phyloP scores from a whole-genome alignment of 2,888 invertebrate species.

The Dicyrtomina minuta region DNA sequence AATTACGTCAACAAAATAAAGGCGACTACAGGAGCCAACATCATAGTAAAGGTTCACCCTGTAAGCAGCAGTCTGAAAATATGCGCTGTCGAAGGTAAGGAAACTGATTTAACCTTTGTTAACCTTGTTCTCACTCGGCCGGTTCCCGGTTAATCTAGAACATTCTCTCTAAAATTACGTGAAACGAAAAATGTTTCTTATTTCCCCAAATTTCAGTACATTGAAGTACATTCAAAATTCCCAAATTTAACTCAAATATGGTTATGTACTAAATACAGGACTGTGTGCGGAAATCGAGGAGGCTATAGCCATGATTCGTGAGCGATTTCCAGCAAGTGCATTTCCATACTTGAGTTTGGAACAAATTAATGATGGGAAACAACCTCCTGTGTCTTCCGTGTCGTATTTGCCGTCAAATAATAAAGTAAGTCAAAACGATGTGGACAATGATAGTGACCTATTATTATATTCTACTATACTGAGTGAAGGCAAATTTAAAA shows the following conservation, averaged over 20 bases:
- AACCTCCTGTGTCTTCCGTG: constrained; percentile 57
- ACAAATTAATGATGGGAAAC: constrained; percentile 58
- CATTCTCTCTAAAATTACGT: too few relatives aligned
- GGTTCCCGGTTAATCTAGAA: not conserved
- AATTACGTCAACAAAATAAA: constrained; percentile 78
- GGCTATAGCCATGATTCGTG: constrained; percentile 80
- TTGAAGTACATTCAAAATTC: not conserved
- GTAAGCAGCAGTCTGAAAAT: constrained; percentile 73
- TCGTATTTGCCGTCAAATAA: constrained; percentile 63
- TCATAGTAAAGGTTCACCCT: constrained; percentile 77
- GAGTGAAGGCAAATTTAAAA: too few relatives aligned
- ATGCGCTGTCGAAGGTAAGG: constrained; percentile 76
- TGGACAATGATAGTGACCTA: not conserved
- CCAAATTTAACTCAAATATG: not conserved
- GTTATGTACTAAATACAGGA: constrained; percentile 60
- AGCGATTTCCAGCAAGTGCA: constrained; percentile 77
- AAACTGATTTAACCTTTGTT: too few relatives aligned
- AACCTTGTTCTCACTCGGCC: not conserved
- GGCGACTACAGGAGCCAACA: constrained; percentile 73
- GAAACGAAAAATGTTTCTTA: not conserved
- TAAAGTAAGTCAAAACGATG: constrained; percentile 63
- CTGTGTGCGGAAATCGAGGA: constrained; percentile 74
- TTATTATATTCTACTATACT: not conserved
- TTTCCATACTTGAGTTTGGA: constrained; percentile 78
- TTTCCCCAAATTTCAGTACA: not conserved